Base-by-base conservation (phyloP, 2,113 vertebrate species). In the Pontoporia blainvillei region DNA sequence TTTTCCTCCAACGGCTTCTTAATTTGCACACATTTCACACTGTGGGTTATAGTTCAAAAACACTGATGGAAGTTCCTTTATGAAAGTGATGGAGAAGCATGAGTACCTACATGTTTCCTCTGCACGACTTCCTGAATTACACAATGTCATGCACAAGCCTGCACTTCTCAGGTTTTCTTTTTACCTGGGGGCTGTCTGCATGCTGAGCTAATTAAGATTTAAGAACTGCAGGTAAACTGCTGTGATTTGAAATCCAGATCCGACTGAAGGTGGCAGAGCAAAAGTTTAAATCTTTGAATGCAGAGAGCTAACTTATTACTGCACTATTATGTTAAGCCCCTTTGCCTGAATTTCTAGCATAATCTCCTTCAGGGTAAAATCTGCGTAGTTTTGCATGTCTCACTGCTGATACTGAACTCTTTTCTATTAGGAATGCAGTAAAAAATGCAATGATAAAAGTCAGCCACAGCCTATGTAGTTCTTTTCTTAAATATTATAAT, bases 371-470 rank as follows among this genome's bases (percentile, higher is more conserved):
- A 78, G 95, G 98, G 96, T 97, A 96, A 96, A 98, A 97, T 98
- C 96, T 98, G 97, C 96, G 98, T 98, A 97, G 97, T 98, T 98
- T 98, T 98, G 92, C 97, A 98, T 98, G 97, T 98, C 87, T 98
- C 81, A 93, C 82, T 96, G 97, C 93, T 87, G 86, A 87, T 91
- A 98, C n/a, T 97, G 95, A 98, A 97, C 25, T 84, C 66, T 97
- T 88, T 97, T 95, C 81, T 87, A 90, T 96, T 97, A 98, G 82
- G 13, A 96, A 97, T 96, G 39, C 88, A 93, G 83, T 91, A 79
- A 81, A 66, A 73, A 67, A 92, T 94, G 27, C 54, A 73, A 21
- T 86, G 78, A 79, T 89, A 97, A 75, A 21, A 85, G 34, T 20
- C 34, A 79, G 8, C 1, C 94, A 34, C 75, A 57, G 36, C 86